A percentile compares a stretch with the other conserved stretches of the same genome.
Evolutionary conservation across 2,113 vertebrate genomes (phyloP).

Genomic region (Mohoua ochrocephala): DNA sequence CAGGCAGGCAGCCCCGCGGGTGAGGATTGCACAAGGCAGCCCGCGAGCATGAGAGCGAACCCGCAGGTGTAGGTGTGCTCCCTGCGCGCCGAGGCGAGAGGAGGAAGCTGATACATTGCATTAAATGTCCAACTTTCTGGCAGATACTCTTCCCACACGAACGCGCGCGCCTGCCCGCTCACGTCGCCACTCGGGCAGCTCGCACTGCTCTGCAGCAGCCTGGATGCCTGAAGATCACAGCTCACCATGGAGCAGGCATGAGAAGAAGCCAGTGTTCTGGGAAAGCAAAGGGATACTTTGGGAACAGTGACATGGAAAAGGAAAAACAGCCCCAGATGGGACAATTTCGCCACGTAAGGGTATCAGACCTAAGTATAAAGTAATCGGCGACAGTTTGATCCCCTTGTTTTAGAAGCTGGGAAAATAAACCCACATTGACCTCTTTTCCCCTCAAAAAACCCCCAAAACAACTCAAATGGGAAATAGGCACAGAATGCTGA

Average conservation of each 20-base stretch:
- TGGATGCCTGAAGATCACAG: too few relatives aligned
- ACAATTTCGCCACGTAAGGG: background rate
- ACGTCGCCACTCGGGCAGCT: rapidly evolving
- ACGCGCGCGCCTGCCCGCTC: background rate
- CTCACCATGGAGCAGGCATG: rapidly evolving
- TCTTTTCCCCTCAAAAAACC: background rate
- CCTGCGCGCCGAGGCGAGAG: background rate
- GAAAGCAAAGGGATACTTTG: background rate
- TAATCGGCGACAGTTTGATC: background rate
- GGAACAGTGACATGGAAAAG: background rate
- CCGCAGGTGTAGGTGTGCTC: background rate
- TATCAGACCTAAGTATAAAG: background rate
- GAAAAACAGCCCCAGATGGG: background rate
- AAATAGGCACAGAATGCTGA: background rate
- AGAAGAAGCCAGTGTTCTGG: background rate
- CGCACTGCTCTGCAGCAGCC: rapidly evolving
- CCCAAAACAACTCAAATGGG: background rate
- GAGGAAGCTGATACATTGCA: too few relatives aligned
- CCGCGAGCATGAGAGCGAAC: rapidly evolving
- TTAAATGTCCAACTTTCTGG: background rate
- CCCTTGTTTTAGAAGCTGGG: background rate
- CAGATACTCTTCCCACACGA: background rate
- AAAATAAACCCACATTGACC: rapidly evolving
- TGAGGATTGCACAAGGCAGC: background rate
- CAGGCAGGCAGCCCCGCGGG: background rate